Base-by-base conservation (phyloP, 2,888 invertebrate species). In the Spatulosminthurus flaviceps region DNA sequence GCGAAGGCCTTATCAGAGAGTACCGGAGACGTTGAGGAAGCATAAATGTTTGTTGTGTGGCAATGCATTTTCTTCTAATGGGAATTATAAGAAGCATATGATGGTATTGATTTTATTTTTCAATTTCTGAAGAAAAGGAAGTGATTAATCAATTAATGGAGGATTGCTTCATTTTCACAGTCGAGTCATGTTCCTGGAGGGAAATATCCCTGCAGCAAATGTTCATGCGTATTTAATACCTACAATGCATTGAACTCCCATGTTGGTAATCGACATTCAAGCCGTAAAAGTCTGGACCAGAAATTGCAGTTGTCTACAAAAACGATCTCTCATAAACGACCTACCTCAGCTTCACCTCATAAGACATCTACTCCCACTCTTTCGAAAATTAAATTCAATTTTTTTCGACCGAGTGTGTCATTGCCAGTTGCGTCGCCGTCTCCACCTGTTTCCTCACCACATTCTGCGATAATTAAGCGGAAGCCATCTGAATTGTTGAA, bases 191-290 rank as follows among this genome's bases (percentile, higher is more conserved):
- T 77, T 26, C 42, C 42, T 16, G 60, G 42, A 1, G 77, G 77
- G 7, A 24, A 51, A n/a, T 77, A 29, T 43, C 77, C 77, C 9
- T 77, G 77, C 22, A 51, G 21, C n/a, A 13, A 28, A 9, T 77
- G 77, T 29, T 1, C 70, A 21, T 77, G 77, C 21, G 60, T 77
- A 19, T 77, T 77, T 22, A 51, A n/a, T 28, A 77, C 70, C 0
- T 77, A 77, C 29, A 69, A 77, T n/a, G 77, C 70, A 22, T 29
- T 77, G 21, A 77, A 77, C 28, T 64, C 77, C 2, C 77, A 77
- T 34, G 61, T n/a, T 28, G 64, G 64, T 21, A 66, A 41, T 28
- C 21, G 29, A 9, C 29, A 75, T 61, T 64, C 75, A 11, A 61
- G 43, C 0, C 11, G 9, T 19, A 24, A 29, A 26, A 51, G 51